Conservation (phyloP, 2,113 vertebrate species). For the Podarcis muralis region DNA sequence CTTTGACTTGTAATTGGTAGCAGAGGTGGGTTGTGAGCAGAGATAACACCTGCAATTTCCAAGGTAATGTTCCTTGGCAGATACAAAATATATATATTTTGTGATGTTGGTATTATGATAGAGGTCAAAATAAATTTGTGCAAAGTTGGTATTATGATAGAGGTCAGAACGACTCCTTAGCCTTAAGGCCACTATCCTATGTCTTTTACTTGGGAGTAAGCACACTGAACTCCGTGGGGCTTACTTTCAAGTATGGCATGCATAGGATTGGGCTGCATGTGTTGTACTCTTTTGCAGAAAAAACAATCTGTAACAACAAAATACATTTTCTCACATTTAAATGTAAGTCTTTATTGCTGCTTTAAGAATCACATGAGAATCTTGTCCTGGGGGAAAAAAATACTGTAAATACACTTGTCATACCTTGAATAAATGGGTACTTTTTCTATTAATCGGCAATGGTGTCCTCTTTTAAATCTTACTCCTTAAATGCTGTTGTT, state of each 20-base stretch:
- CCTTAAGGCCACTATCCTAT: slow-evolving; percentile 58
- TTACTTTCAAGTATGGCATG: not conserved
- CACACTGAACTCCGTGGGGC: not conserved
- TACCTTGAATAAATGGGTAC: slow-evolving; percentile 82
- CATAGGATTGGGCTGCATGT: not conserved
- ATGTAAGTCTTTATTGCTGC: slow-evolving; percentile 73
- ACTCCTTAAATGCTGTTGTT: not conserved
- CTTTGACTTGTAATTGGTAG: not conserved
- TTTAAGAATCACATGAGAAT: slow-evolving; percentile 64
- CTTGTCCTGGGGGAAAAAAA: slow-evolving; percentile 65
- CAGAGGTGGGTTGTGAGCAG: not conserved
- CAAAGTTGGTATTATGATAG: slow-evolving; percentile 50
- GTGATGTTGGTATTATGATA: slow-evolving; percentile 49
- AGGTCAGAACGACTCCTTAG: slow-evolving; percentile 62
- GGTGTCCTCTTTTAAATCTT: slow-evolving; percentile 16
- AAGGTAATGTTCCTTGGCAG: not conserved
- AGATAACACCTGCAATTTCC: not conserved
- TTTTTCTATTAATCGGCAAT: slow-evolving; percentile 70
- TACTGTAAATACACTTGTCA: slow-evolving; percentile 83
- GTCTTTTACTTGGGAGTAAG: not conserved
- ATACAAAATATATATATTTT: slow-evolving; percentile 21
- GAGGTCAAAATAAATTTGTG: slow-evolving; percentile 53
- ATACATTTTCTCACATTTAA: slow-evolving; percentile 66
- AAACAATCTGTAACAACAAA: slow-evolving; percentile 72
- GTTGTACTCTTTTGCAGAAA: slow-evolving; percentile 69